Base-by-base conservation (phyloP, 2,113 vertebrate species). In the Murina feae region DNA sequence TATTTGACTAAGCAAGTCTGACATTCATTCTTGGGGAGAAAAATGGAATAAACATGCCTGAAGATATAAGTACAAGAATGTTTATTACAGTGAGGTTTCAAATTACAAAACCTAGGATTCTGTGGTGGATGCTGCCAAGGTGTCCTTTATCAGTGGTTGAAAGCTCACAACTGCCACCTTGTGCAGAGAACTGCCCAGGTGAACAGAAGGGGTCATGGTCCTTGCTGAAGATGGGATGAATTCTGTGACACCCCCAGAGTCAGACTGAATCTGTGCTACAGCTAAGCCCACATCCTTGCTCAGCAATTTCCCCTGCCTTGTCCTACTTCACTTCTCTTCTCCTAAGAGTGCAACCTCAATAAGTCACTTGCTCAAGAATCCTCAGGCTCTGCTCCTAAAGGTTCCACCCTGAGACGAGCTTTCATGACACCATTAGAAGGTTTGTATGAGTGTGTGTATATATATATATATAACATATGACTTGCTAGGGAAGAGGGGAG, bases 1-100 rank as follows among this genome's bases (percentile, higher is more conserved):
- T 72, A 21, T 51, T 53, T 90, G 39, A 86, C 23, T 28, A 88
- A 81, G 42, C 60, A 49, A 17, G 79, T 83, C n/a, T n/a, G 65
- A 32, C 68, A 49, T 58, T 89, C 35, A 16, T 68, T 55, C 42
- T 58, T 32, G 4, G 76, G 51, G 37, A 25, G 44, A 49, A 47
- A 68, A 89, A 32, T 74, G 60, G 30, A 87, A 72, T 65, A 30
- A 88, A 74, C n/a, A 93, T 16, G 2, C 8, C 42, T 3, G 18
- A 71, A 80, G 58, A 63, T 39, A 63, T 1, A 76, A 6, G 3
- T 32, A 80, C 20, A 39, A 37, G 68, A 28, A 47, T 69, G 32
- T 76, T 87, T 80, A 83, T 30, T 35, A 21, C 42, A 66, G 32
- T 51, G 84, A 68, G 42, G 30, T 47, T 63, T 53, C 51, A 66